Evolutionary conservation across 2,797 vertebrate genomes (phyloP).

Genomic region (Tarsius wallacei): DNA sequence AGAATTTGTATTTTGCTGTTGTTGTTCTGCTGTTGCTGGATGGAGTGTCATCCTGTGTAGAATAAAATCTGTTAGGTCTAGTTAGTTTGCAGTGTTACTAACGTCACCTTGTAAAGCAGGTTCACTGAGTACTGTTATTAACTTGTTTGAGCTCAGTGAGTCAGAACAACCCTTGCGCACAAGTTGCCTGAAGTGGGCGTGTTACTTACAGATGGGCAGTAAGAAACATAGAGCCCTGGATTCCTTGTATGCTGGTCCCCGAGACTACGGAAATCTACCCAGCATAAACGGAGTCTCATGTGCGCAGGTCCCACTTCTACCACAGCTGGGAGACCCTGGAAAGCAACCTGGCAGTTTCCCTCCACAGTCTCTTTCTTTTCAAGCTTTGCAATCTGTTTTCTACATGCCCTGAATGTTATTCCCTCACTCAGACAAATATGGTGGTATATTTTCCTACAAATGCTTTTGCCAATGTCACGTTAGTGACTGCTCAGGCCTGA

Average conservation of each 20-base stretch:
- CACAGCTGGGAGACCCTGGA: neutral
- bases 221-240: neutral
- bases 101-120: neutral
- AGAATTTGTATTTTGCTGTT: neutral
- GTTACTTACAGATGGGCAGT: neutral
- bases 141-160: neutral
- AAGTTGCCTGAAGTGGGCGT: neutral
- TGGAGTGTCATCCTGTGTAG: neutral
- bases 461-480: neutral
- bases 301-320: fast-evolving
- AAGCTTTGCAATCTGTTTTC: neutral
- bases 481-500: neutral
- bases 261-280: neutral
- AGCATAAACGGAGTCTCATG: neutral
- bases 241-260: too few relatives aligned
- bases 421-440: neutral
- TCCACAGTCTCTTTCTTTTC: neutral
- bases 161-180: neutral
- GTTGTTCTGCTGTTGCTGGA: neutral
- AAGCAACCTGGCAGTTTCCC: neutral
- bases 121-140: neutral
- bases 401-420: neutral
- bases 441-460: neutral
- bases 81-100: neutral
- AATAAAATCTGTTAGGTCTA: neutral